Base-by-base conservation (phyloP, 2,888 invertebrate species). In the Acrocyrtus sp. region DNA sequence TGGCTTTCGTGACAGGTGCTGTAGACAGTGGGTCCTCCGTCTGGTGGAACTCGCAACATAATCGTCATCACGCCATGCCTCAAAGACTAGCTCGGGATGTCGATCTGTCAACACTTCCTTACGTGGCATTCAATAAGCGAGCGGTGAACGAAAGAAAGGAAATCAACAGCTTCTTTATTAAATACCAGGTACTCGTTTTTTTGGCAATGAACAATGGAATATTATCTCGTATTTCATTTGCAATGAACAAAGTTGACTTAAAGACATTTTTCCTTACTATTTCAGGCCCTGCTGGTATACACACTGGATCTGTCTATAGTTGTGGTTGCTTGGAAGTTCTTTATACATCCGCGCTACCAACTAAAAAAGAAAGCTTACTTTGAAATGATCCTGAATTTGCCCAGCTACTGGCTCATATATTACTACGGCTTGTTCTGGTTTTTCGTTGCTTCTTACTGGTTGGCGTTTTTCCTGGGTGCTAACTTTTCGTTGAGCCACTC, bases 61-160 rank as follows among this genome's bases (percentile, higher is more conserved):
- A 74, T 21, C 62, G 76, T 22, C 80, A 80, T 68, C 80, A 79
- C 62, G 79, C 80, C 4, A 77, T 78, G 77, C 80, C 80, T 12
- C 80, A 80, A 22, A 39, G 77, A n/a, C 3, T 77, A 1, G 53
- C 67, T 4, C 72, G 76, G 4, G 80, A 80, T 53, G 77, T 78
- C n/a, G 78, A 80, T 50, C 43, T 80, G 17, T 66, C 75, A 15
- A 74, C 80, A 0, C 22, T 80, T 0, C 80, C 80, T 12, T 60
- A 75, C 8, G 43, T 80, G 10, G 80, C 76, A 0, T 80, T 78
- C 47, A 76, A 80, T 29, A 26, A 63, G 4, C 62, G 63, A 27
- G 58, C 69, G 10, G 80, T 77, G 3, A 61, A 60, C 51, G 21
- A 29, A 3, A 22, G 10, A 24, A 50, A 48, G 1, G 43, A 62